A percentile compares a stretch with the other conserved stretches of the same genome.
Conservation (phyloP, 2,113 vertebrate genomes). For the Columba livia region DNA sequence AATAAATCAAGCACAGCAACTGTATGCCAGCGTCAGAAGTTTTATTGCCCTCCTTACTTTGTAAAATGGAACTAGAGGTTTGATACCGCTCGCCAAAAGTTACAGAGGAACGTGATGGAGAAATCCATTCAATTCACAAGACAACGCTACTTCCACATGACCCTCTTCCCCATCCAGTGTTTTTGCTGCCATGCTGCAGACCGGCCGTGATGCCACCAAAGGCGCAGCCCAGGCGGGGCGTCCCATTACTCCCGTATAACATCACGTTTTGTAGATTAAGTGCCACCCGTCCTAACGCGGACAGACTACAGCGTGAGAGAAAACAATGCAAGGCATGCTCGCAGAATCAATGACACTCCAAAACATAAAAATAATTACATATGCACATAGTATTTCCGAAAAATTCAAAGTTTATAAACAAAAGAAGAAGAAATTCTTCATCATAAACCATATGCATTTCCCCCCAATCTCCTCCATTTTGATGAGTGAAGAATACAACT, state of each 20-base stretch:
- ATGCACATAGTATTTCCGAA: neutral
- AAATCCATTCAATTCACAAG: neutral
- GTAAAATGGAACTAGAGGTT: neutral
- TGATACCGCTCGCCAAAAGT: neutral
- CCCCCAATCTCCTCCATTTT: neutral
- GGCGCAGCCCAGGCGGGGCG: rapidly evolving
- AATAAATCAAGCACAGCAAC: neutral
- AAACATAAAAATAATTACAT: neutral
- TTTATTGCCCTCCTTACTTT: neutral
- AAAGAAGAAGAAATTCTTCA: neutral
- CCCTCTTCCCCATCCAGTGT: neutral
- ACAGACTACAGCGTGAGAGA: neutral
- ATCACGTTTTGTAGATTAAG: neutral
- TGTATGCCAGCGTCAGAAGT: neutral
- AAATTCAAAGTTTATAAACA: neutral
- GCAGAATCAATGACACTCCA: neutral
- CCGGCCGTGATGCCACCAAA: neutral
- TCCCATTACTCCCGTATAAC: rapidly evolving
- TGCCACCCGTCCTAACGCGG: neutral
- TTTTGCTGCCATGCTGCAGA: rapidly evolving
- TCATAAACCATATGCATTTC: neutral
- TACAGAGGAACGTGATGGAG: neutral
- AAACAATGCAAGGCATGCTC: neutral
- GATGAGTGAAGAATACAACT: neutral
- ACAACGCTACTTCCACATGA: rapidly evolving